Conservation (phyloP, 2,888 invertebrate genomes). For the Nomada goodeniana region DNA sequence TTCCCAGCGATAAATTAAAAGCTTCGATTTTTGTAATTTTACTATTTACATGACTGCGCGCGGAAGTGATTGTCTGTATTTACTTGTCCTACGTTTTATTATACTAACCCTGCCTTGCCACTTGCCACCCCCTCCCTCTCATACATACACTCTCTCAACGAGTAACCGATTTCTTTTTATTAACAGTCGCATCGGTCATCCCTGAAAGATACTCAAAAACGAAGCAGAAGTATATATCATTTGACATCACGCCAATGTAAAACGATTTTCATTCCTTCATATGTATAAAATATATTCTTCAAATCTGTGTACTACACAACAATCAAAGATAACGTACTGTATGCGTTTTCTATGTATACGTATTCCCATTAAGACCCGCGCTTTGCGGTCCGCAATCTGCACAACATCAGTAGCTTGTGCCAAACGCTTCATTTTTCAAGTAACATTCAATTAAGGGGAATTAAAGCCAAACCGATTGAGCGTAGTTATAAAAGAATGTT, state of each 20-base stretch:
- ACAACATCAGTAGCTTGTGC: slow-evolving; percentile 31
- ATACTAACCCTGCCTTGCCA: slow-evolving; percentile 25
- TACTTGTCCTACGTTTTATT: slow-evolving; percentile 28
- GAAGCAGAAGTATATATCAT: neutral
- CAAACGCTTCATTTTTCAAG: slow-evolving; percentile 12
- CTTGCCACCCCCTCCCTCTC: neutral
- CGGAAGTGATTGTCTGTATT: slow-evolving; percentile 58
- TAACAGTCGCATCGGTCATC: neutral
- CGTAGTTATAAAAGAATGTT: neutral
- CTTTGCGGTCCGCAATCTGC: neutral
- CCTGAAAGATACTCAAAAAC: neutral
- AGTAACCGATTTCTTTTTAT: slow-evolving; percentile 6
- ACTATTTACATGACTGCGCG: slow-evolving; percentile 52
- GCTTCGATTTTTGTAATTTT: slow-evolving; percentile 35
- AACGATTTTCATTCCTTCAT: slow-evolving; percentile 14
- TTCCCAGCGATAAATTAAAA: slow-evolving; percentile 42
- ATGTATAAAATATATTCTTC: slow-evolving; percentile 18
- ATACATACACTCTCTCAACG: neutral
- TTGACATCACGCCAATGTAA: neutral
- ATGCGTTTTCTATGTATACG: slow-evolving; percentile 5
- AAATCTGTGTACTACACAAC: neutral
- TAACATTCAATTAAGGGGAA: slow-evolving; percentile 28
- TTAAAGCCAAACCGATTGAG: slow-evolving; percentile 42
- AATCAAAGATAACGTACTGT: neutral
- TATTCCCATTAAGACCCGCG: neutral